Percentiles rank a stretch among this genome's conserved stretches.
Conservation (phyloP, 2,888 invertebrate genomes). For the Drosophila villosipedis region DNA sequence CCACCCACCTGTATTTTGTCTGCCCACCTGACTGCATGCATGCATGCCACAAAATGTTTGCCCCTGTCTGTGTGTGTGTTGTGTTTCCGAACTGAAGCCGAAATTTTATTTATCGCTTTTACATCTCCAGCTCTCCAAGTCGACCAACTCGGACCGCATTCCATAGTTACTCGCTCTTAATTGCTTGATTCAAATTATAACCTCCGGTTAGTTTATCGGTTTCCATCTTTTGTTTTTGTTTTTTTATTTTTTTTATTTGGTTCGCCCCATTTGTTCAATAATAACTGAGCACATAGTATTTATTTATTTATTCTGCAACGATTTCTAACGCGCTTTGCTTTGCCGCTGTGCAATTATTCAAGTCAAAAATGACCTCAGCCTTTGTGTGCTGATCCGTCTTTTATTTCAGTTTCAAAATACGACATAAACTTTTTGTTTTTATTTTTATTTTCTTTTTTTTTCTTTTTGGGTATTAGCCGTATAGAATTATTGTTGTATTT, state of each 20-base stretch:
- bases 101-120: slow-evolving; percentile 66
- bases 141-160: slow-evolving; percentile 44
- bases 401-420: slow-evolving; percentile 57
- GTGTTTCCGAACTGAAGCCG: slow-evolving; percentile 6
- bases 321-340: slow-evolving; percentile 26
- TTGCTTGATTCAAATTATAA: slow-evolving; percentile 69
- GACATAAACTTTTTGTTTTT: slow-evolving; percentile 30
- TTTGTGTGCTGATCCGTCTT: slow-evolving; percentile 36
- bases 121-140: slow-evolving; percentile 23
- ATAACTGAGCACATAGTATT: slow-evolving; percentile 20
- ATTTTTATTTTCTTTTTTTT: slow-evolving; percentile 50
- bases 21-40: slow-evolving; percentile 41
- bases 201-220: slow-evolving; percentile 39
- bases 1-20: slow-evolving; percentile 25
- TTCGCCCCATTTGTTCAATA: slow-evolving; percentile 30
- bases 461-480: slow-evolving; percentile 31
- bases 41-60: slow-evolving; percentile 17
- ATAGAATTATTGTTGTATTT: slow-evolving; percentile 49
- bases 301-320: slow-evolving; percentile 24
- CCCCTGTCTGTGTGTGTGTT: not conserved
- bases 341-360: slow-evolving; percentile 61
- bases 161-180: slow-evolving; percentile 54
- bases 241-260: slow-evolving; percentile 3
- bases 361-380: slow-evolving; percentile 70
- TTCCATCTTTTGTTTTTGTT: slow-evolving; percentile 27